Base-by-base conservation (phyloP, 2,888 invertebrate species). In the Trichacis sp. region DNA sequence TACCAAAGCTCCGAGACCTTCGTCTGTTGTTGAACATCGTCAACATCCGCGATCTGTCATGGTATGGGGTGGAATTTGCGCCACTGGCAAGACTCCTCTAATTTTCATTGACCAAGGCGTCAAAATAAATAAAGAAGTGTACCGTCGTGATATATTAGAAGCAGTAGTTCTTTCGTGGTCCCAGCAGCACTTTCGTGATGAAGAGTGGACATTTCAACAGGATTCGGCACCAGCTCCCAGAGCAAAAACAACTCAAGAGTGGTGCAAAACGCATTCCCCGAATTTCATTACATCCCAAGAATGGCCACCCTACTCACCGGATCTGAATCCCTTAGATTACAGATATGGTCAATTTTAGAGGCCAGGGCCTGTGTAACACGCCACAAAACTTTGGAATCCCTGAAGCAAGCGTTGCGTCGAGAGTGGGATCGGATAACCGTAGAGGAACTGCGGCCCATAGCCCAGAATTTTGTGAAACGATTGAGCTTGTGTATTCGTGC, bases 291-390 rank as follows among this genome's bases (percentile, higher is more conserved):
- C 18, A 8, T 19, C 38, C 12, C 11, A 18, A 11, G 33, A 19
- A 12, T 50, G 50, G 50, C 50, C 50, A 11, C 19, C n/a, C 4
- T 36, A 15, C 17, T 17, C 11, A n/a, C 50, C 50, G 18, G 47
- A 47, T 3, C 17, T 24, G 5, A 9, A 47, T 24, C 24, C 24
- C 24, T 30, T 24, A 29, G 30, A 47, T 47, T 47, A 47, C 18
- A 42, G 20, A 36, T 40, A n/a, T 51, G 51, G 51, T 51, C 40
- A 1, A 51, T 36, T 51, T 33, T 51, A 15, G 19, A 36, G 51
- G 36, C 40, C 1, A 48, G 48, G 40, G 15, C 24, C 3, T 24
- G 48, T 48, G 29, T 12, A 18, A 48, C 20, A 30, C 14, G 5
- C 9, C 30, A 30, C 15, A 48, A 48, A 20, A 48, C 11, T n/a